Evolutionary conservation across 2,888 invertebrate genomes (phyloP).

Genomic region (Cremastobaeus sp.): DNA sequence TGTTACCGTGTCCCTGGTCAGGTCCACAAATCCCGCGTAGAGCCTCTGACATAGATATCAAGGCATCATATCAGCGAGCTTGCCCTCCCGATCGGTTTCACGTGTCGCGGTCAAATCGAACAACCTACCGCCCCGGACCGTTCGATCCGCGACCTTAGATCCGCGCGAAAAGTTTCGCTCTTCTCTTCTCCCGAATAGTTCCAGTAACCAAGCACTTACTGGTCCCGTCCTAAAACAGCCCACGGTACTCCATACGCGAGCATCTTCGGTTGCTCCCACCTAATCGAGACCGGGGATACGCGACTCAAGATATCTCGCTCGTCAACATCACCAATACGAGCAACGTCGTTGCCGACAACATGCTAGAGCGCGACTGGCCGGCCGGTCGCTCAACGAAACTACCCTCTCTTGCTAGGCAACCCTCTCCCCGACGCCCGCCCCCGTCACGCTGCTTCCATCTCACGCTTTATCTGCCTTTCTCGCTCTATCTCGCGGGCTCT

Average conservation of each 20-base stretch:
- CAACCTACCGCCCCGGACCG: too few species aligned
- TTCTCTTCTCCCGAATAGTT: too few species aligned
- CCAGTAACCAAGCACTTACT: too few species aligned
- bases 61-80: too few species aligned
- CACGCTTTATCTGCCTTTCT: slow-evolving; percentile 35
- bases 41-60: too few species aligned
- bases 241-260: slow-evolving; percentile 11
- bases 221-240: background rate
- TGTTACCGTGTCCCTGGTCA: background rate
- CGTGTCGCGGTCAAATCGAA: too few species aligned
- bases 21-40: background rate
- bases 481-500: slow-evolving; percentile 42
- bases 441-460: slow-evolving; percentile 33
- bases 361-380: slow-evolving; percentile 75
- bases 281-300: slow-evolving; percentile 37
- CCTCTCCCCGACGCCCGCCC: slow-evolving; percentile 56
- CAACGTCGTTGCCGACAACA: slow-evolving; percentile 67
- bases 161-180: too few species aligned
- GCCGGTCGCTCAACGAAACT: slow-evolving; percentile 69
- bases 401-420: slow-evolving; percentile 59
- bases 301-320: slow-evolving; percentile 54
- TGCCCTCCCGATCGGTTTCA: too few species aligned
- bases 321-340: slow-evolving; percentile 62
- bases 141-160: too few species aligned
- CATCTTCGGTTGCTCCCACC: slow-evolving; percentile 17